These are phyloP conservation scores for Pachliopta kotzebuea DNA, from an alignment of 2,888 invertebrate genomes.

Conservation along the genomic window DNA sequence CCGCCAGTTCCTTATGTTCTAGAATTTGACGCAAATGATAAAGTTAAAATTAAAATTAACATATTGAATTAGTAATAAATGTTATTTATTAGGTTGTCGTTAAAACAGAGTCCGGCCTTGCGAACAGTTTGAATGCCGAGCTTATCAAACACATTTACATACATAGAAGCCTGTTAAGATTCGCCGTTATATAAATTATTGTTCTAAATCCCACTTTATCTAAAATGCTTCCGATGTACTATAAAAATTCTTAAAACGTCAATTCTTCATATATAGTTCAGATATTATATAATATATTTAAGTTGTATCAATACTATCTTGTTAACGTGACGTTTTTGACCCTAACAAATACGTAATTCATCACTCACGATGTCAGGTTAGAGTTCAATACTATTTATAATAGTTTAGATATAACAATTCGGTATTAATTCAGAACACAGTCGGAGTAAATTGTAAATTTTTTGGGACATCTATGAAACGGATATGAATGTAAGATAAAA, in stretches of 20 bases:
- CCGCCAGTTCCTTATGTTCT: slow-evolving; percentile 30
- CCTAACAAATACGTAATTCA: slow-evolving; percentile 54
- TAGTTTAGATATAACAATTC: slow-evolving; percentile 51
- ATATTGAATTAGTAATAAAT: slow-evolving; percentile 41
- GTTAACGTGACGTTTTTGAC: slow-evolving; percentile 39
- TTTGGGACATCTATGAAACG: not conserved
- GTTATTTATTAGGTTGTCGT: slow-evolving; percentile 50
- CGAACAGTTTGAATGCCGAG: slow-evolving; percentile 33
- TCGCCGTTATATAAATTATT: slow-evolving; percentile 37
- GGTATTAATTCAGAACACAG: slow-evolving; percentile 35
- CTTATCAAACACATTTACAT: slow-evolving; percentile 38
- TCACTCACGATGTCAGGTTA: slow-evolving; percentile 42
- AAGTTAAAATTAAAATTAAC: slow-evolving; percentile 45
- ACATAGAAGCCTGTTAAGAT: slow-evolving; percentile 32
- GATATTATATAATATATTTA: not conserved
- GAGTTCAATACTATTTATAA: slow-evolving; percentile 62
- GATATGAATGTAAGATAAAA: not conserved
- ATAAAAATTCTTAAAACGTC: slow-evolving; percentile 1
- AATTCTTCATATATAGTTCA: slow-evolving; percentile 3
- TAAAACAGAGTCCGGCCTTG: slow-evolving; percentile 53
- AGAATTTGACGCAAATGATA: slow-evolving; percentile 30
- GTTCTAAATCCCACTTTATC: slow-evolving; percentile 25
- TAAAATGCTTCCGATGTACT: slow-evolving; percentile 4
- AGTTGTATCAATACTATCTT: slow-evolving; percentile 35
- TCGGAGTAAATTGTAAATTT: slow-evolving; percentile 24